Evolutionary conservation across 2,888 invertebrate genomes (phyloP).

Genomic region (Nomada fucata): DNA sequence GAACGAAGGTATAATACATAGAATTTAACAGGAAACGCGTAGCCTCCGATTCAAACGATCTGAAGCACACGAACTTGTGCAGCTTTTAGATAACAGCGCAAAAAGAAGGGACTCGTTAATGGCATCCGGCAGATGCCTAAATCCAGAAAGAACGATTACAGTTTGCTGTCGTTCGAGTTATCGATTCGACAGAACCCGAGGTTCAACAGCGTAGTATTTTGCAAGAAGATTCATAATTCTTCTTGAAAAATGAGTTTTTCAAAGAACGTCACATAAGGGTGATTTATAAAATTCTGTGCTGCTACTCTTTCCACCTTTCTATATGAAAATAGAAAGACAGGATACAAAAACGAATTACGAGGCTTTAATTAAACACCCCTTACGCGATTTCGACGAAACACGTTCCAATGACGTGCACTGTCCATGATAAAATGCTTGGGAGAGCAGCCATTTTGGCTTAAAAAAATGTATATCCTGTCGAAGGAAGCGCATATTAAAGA

Average conservation of each 20-base stretch:
- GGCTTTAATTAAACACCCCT: constrained; percentile 45
- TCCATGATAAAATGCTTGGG: not conserved
- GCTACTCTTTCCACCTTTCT: not conserved
- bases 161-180: constrained; percentile 26
- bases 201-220: not conserved
- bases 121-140: constrained; percentile 27
- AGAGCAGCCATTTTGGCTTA: not conserved
- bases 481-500: not conserved
- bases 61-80: not conserved
- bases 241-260: constrained; percentile 54
- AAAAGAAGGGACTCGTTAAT: constrained; percentile 35
- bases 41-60: not conserved
- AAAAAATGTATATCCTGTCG: no score
- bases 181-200: constrained; percentile 39
- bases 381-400: not conserved
- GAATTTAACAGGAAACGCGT: not conserved
- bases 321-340: not conserved
- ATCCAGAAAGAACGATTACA: constrained; percentile 24
- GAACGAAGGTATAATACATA: not conserved
- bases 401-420: not conserved
- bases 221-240: constrained; percentile 44
- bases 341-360: not conserved
- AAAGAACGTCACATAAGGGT: constrained; percentile 13
- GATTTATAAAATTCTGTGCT: constrained; percentile 59
- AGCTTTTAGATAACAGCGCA: constrained; percentile 9